Percentiles rank a stretch among this genome's conserved stretches.
These are phyloP conservation scores for Rhabdomys dilectus DNA, from an alignment of 2,113 vertebrate species.

Conservation along the genomic window DNA sequence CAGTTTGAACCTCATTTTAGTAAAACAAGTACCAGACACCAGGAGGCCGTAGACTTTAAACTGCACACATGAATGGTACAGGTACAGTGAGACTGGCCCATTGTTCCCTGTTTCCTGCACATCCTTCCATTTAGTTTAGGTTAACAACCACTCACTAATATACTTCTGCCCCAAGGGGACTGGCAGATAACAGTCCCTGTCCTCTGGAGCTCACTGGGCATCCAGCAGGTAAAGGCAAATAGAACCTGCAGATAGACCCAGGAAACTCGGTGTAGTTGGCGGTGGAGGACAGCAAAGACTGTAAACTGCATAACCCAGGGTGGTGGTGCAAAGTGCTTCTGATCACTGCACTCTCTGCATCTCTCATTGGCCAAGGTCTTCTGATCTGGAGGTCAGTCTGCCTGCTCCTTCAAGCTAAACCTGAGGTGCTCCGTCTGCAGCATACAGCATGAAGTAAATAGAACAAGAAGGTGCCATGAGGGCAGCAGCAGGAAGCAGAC, in stretches of 20 bases:
- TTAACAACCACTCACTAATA: not conserved
- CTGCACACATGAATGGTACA: not conserved
- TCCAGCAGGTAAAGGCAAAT: not conserved
- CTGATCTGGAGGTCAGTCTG: not conserved
- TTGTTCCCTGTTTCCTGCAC: not conserved
- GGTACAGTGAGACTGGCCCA: not conserved
- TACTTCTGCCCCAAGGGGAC: not conserved
- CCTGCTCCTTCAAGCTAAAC: not conserved
- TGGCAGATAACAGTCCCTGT: not conserved
- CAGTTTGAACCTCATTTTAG: constrained; percentile 1
- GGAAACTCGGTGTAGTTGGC: not conserved
- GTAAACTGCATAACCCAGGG: not conserved
- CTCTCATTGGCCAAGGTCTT: not conserved
- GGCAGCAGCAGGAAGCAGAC: constrained; percentile 52
- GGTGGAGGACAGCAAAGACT: not conserved
- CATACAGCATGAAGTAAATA: not conserved
- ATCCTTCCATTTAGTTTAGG: not conserved
- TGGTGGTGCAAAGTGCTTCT: not conserved
- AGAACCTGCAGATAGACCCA: not conserved
- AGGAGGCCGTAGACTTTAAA: not conserved
- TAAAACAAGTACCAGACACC: not conserved
- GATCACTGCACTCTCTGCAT: not conserved
- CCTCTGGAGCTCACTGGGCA: not conserved
- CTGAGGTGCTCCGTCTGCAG: not conserved
- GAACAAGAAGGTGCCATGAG: constrained; percentile 15